A percentile compares a stretch with the other conserved stretches of the same genome.
phyloP scores from a whole-genome alignment of 1,140 invertebrate genomes.

The Littorina saxatilis region DNA sequence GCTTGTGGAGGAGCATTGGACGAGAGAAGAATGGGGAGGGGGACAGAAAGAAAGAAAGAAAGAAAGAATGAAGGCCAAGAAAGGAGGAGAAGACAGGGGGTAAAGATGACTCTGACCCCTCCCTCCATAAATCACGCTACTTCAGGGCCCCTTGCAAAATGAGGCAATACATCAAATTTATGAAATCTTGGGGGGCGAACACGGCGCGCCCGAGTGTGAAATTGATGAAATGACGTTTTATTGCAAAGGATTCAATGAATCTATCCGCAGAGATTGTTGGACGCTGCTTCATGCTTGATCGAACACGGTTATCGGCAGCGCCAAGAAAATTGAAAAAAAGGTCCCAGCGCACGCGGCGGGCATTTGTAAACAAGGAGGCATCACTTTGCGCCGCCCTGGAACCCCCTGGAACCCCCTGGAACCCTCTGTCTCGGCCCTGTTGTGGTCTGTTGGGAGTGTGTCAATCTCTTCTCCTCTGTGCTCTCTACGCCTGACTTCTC shows the following conservation, averaged over 20 bases:
- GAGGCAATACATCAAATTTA: constrained; percentile 43
- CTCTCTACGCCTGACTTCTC: no score
- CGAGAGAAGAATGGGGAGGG: background rate
- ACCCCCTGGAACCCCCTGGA: background rate
- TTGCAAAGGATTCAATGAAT: constrained; percentile 43
- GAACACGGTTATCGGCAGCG: constrained; percentile 3
- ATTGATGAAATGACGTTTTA: constrained; percentile 42
- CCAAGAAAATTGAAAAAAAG: constrained; percentile 33
- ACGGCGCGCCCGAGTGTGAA: constrained; percentile 32
- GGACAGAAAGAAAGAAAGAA: background rate
- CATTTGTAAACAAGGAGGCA: constrained; percentile 26
- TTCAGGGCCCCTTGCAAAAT: constrained; percentile 19
- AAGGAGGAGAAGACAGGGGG: background rate
- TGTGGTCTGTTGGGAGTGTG: constrained; percentile 9
- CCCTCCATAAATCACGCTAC: constrained; percentile 30
- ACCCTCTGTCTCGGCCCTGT: background rate
- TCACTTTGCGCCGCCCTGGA: background rate
- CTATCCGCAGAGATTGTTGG: constrained; percentile 31
- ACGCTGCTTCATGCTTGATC: constrained; percentile 28
- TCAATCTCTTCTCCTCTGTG: no score
- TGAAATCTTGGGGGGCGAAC: constrained; percentile 30
- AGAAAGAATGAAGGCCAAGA: no score
- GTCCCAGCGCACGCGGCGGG: background rate
- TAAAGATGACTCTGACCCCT: constrained; percentile 32
- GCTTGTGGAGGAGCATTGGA: background rate